A percentile compares a stretch with the other conserved stretches of the same genome.
Evolutionary conservation across 1,140 invertebrate species (phyloP).

Genomic region (Zaprionus capensis): DNA sequence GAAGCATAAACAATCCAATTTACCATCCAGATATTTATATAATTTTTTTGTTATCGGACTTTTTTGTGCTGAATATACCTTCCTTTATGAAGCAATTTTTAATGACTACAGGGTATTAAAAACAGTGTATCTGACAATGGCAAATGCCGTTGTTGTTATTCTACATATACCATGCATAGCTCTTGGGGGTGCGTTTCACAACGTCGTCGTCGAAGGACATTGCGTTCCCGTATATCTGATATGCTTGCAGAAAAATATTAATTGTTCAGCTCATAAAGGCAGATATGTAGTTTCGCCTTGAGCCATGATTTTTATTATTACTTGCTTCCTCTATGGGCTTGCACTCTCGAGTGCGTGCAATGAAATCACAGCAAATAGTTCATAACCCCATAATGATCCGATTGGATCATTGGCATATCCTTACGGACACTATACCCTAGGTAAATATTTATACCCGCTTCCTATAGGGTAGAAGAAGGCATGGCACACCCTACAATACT

Average conservation of each 20-base stretch:
- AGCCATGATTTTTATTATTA: not conserved
- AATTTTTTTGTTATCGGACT: not conserved
- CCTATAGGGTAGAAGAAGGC: too few species aligned
- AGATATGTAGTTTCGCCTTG: not conserved
- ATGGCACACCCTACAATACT: too few species aligned
- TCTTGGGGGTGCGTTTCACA: not conserved
- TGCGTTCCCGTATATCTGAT: not conserved
- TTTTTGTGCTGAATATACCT: not conserved
- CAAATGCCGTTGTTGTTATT: conserved; percentile 11
- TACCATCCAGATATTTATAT: too few species aligned
- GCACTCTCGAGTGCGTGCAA: not conserved
- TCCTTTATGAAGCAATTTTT: conserved; percentile 48
- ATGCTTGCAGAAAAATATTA: conserved; percentile 1
- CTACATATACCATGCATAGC: not conserved
- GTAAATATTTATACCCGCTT: too few species aligned
- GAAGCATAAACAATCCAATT: too few species aligned
- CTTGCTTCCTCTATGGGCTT: not conserved
- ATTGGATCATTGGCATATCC: too few species aligned
- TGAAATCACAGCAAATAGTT: not conserved
- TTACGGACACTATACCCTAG: too few species aligned
- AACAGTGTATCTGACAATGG: conserved; percentile 36
- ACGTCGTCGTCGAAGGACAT: not conserved
- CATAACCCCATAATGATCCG: too few species aligned
- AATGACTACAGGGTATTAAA: conserved; percentile 35
- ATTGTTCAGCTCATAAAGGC: not conserved